Conservation (phyloP, 2,113 vertebrate species). For the Struthidea cinerea region DNA sequence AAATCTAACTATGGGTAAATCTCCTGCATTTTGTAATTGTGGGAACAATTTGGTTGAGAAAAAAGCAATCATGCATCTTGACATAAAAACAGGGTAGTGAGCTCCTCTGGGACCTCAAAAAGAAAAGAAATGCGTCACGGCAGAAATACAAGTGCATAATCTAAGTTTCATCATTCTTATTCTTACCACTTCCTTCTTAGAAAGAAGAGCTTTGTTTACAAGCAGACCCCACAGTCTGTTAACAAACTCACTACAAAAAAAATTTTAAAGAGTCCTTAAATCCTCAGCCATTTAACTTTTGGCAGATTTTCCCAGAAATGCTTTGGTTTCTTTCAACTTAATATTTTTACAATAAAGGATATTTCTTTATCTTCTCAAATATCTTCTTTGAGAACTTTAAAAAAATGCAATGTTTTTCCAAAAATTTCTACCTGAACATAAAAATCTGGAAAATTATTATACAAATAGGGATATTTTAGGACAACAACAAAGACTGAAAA, state of each 20-base stretch:
- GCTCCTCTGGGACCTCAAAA: neutral
- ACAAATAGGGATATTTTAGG: neutral
- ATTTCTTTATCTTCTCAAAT: no score
- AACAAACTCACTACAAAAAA: neutral
- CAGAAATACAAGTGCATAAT: neutral
- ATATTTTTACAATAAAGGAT: neutral
- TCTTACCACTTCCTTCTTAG: neutral
- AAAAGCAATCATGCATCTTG: neutral
- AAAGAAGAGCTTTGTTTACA: neutral
- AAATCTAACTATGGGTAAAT: neutral
- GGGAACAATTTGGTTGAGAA: neutral
- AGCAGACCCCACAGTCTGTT: neutral
- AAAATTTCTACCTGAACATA: neutral
- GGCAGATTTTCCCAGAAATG: neutral
- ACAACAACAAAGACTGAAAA: neutral
- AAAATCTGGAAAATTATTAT: neutral
- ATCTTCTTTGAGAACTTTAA: neutral
- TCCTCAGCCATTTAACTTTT: neutral
- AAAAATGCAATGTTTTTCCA: neutral
- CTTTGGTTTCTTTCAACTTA: neutral
- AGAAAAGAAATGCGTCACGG: neutral
- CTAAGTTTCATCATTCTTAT: neutral
- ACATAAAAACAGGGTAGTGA: neutral
- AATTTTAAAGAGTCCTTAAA: neutral
- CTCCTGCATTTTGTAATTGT: neutral